Evolutionary conservation across 2,797 vertebrate genomes (phyloP).

Genomic region (Champsocephalus esox): DNA sequence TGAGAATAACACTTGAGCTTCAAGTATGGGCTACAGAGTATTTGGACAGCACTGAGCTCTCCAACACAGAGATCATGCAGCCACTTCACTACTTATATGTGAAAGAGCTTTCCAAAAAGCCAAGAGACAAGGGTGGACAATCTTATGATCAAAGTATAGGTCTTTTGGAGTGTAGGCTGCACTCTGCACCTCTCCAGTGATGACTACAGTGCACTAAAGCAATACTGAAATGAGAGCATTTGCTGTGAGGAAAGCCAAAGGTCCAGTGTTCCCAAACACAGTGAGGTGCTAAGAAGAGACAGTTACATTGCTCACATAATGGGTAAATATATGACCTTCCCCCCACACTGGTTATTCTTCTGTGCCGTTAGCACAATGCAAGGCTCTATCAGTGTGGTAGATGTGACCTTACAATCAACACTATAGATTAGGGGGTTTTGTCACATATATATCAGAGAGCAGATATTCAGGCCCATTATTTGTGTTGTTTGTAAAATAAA

Average conservation of each 20-base stretch:
- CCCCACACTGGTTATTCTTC: background rate
- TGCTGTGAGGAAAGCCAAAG: constrained; percentile 18
- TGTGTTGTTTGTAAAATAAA: too few relatives aligned
- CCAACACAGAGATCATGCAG: constrained; percentile 48
- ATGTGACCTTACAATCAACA: background rate
- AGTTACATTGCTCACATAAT: constrained; percentile 3
- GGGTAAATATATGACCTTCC: background rate
- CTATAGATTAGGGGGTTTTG: background rate
- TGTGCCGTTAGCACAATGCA: background rate
- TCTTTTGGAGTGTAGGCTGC: constrained; percentile 36
- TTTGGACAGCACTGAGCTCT: constrained; percentile 48
- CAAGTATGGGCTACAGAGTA: constrained; percentile 31
- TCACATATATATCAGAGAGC: too few relatives aligned
- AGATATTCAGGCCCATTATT: too few relatives aligned
- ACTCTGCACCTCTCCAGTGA: constrained; percentile 48
- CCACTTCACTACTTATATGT: constrained; percentile 59
- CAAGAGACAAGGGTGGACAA: constrained; percentile 40
- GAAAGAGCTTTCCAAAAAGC: constrained; percentile 56
- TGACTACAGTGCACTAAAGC: constrained; percentile 33
- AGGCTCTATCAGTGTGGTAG: too few relatives aligned
- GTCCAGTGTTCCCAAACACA: constrained; percentile 13
- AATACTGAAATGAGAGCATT: constrained; percentile 39
- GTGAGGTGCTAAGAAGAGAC: background rate
- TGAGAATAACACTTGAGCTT: constrained; percentile 51
- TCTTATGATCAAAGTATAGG: constrained; percentile 54